These are phyloP conservation scores for Pygoscelis antarcticus DNA, from an alignment of 2,113 vertebrate species.

Conservation along the genomic window DNA sequence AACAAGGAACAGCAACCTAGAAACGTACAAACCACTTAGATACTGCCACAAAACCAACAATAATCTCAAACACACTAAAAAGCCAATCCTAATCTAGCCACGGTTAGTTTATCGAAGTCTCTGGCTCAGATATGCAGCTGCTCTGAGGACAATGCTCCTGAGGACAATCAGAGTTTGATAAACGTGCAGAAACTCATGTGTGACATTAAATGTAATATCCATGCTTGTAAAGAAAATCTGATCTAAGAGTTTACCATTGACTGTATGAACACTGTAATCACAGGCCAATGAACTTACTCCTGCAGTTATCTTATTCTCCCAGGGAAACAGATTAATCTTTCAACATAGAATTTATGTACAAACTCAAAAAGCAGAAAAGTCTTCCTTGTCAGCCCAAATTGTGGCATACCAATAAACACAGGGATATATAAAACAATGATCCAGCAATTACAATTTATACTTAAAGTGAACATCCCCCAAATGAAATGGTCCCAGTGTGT, in stretches of 20 bases:
- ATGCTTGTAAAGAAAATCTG: neutral
- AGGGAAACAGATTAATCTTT: neutral
- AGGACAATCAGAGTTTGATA: neutral
- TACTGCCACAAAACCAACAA: neutral
- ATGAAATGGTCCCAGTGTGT: neutral
- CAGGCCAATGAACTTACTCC: neutral
- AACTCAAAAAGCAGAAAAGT: neutral
- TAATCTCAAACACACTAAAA: neutral
- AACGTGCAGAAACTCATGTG: neutral
- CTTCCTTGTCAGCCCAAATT: neutral
- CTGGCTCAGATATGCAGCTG: neutral
- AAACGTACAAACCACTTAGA: neutral
- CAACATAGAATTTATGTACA: neutral
- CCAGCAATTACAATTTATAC: accelerated
- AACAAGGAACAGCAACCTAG: neutral
- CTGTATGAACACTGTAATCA: neutral
- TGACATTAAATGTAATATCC: neutral
- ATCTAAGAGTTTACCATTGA: neutral
- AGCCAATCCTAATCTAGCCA: neutral
- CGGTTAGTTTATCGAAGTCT: neutral
- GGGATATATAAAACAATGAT: neutral
- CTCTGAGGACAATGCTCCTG: neutral
- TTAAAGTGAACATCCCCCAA: neutral
- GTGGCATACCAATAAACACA: neutral
- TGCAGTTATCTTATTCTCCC: neutral